Base-by-base conservation (phyloP, 1,140 invertebrate species). In the Chrysoperla carnea region DNA sequence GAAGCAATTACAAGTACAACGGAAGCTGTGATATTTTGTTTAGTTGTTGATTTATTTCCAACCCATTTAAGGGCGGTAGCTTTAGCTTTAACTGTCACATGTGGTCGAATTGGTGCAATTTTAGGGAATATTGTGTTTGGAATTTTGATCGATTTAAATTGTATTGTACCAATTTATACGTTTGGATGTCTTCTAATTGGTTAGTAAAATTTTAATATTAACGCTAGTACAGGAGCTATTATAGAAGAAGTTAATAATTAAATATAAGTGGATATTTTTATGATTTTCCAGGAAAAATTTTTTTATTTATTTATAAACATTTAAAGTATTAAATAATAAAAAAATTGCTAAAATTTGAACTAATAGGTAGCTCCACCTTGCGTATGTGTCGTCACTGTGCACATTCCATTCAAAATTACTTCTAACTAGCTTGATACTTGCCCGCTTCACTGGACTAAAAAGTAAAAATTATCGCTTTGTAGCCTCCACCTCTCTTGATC, bases 121-220 rank as follows among this genome's bases (percentile, higher is more conserved):
- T 62, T 69, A 6, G 69, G 69, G 28, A 72, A 71, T 53, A 60
- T 72, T 29, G 53, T 67, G 13, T 70, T 72, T 52, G 69, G 69
- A 3, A 56, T 63, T 1, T 57, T 71, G 12, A 63, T 72, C 14
- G 69, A 72, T 52, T 50, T 68, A 36, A 59, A 69, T 48, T 72
- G 69, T 55, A 47, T 62, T 37, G 61, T 70, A 42, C 67, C 68
- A 13, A 68, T 71, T 3, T 68, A 69, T 44, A 63, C 68, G 48
- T 69, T 70, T 46, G 68, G 68, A 23, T 55, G 56, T 8, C 47
- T 70, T 37, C 60, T 71, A 29, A 68, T 70, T 44, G 60, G 68
- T 70, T 43, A 62, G 64, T 61, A 37, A 14, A 27, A 53, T 53
- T 52, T 55, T 23, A 23, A 23, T 23, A 3, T n/a, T n/a, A n/a